Percentiles rank a stretch among this genome's conserved stretches.
Conservation (phyloP, 2,113 vertebrate genomes). For the Podarcis raffonei region DNA sequence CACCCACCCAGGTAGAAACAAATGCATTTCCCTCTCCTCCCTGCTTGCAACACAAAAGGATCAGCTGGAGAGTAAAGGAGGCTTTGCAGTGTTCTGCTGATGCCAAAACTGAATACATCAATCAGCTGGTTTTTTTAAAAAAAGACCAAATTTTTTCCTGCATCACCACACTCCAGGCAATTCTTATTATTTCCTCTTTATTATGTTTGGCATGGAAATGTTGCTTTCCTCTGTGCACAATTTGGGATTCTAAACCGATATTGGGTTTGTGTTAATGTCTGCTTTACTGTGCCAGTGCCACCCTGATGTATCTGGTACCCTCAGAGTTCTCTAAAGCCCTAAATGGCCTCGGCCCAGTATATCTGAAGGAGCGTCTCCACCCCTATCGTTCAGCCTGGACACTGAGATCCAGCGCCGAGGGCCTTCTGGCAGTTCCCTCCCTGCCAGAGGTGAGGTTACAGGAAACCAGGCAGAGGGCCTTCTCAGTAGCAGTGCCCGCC, state of each 20-base stretch:
- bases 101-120: not conserved
- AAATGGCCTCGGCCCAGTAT: no score
- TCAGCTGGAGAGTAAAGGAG: not conserved
- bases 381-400: no score
- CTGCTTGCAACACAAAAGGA: slow-evolving; percentile 23
- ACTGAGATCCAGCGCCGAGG: no score
- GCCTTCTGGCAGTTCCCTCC: no score
- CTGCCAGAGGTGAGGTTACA: no score
- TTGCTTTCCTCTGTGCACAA: not conserved
- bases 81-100: fast-evolving
- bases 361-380: no score
- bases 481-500: no score
- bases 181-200: not conserved
- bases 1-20: not conserved
- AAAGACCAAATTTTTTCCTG: not conserved
- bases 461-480: no score
- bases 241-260: not conserved
- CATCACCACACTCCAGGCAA: slow-evolving; percentile 2
- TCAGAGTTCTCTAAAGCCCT: no score
- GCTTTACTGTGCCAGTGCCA: fast-evolving
- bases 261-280: not conserved
- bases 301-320: slow-evolving; percentile 3
- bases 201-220: slow-evolving; percentile 4
- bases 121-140: not conserved
- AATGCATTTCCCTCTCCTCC: slow-evolving; percentile 29